Evolutionary conservation across 2,113 vertebrate genomes (phyloP).

Genomic region (Aldabrachelys gigantea): DNA sequence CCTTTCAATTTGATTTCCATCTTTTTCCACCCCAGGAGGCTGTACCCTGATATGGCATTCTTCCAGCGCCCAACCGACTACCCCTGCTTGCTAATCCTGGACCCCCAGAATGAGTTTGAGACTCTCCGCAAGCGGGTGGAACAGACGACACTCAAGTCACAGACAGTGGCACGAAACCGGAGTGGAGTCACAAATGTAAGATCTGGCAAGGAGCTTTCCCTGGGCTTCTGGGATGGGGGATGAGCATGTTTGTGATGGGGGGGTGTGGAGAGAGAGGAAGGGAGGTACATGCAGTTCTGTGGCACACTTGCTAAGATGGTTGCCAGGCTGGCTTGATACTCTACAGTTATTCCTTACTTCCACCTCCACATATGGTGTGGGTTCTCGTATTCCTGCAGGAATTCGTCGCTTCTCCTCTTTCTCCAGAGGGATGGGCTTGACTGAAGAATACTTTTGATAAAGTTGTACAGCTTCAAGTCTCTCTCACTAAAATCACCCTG

Average conservation of each 20-base stretch:
- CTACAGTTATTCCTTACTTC: neutral
- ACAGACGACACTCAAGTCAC: conserved; percentile 94
- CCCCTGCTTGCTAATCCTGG: conserved; percentile 93
- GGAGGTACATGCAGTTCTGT: neutral
- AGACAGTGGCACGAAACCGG: conserved; percentile 94
- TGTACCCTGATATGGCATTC: conserved; percentile 97
- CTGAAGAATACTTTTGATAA: neutral
- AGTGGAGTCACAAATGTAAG: conserved; percentile 97
- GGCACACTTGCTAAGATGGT: neutral
- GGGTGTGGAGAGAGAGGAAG: too few species aligned
- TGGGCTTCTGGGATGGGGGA: neutral
- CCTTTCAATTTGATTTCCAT: neutral
- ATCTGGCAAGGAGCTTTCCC: neutral
- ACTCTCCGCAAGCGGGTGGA: conserved; percentile 92
- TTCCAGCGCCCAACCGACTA: conserved; percentile 96
- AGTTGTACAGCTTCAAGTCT: neutral
- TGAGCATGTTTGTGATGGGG: too few species aligned
- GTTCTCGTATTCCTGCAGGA: neutral
- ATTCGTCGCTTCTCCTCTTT: neutral
- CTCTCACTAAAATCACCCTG: neutral
- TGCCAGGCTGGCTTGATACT: neutral
- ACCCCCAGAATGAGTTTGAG: conserved; percentile 97
- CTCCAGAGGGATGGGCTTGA: neutral
- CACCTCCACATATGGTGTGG: neutral
- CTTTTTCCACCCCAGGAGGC: conserved; percentile 78